A percentile compares a stretch with the other conserved stretches of the same genome.
Evolutionary conservation across 2,888 invertebrate genomes (phyloP).

Genomic region (Hypsopygia costalis): DNA sequence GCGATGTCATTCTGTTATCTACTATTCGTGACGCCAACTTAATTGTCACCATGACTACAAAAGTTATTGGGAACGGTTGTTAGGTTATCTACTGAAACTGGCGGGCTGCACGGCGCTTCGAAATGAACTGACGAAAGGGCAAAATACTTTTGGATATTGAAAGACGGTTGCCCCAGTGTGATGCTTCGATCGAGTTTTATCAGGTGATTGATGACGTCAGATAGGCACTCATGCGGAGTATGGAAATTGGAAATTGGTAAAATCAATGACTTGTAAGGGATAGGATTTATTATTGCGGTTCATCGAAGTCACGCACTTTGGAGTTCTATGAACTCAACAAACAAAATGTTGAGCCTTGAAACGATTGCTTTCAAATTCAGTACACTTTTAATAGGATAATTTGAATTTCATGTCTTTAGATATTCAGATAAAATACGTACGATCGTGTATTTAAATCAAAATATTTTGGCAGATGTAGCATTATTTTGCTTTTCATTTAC

Average conservation of each 20-base stretch:
- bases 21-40: constrained; percentile 30
- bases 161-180: constrained; percentile 43
- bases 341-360: not conserved
- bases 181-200: constrained; percentile 47
- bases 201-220: constrained; percentile 68
- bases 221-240: constrained; percentile 38
- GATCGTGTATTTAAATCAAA: too few relatives aligned
- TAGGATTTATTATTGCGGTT: constrained; percentile 13
- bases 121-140: constrained; percentile 59
- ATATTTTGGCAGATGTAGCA: too few relatives aligned
- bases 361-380: too few relatives aligned
- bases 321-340: constrained; percentile 15
- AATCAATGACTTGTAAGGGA: constrained; percentile 16
- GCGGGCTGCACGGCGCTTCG: constrained; percentile 56
- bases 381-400: too few relatives aligned
- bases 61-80: constrained; percentile 36
- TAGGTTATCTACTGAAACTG: constrained; percentile 36
- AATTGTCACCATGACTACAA: constrained; percentile 63
- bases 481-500: too few relatives aligned
- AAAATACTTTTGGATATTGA: constrained; percentile 54
- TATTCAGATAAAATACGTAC: too few relatives aligned
- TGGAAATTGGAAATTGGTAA: constrained; percentile 31
- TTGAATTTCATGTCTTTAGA: too few relatives aligned
- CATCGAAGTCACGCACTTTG: constrained; percentile 13
- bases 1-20: constrained; percentile 36